Evolutionary conservation across 30 jellyfish, hydroid and myxozoan species (phyloP).

Genomic region (Aurelia aurita complex sp. Pacific): DNA sequence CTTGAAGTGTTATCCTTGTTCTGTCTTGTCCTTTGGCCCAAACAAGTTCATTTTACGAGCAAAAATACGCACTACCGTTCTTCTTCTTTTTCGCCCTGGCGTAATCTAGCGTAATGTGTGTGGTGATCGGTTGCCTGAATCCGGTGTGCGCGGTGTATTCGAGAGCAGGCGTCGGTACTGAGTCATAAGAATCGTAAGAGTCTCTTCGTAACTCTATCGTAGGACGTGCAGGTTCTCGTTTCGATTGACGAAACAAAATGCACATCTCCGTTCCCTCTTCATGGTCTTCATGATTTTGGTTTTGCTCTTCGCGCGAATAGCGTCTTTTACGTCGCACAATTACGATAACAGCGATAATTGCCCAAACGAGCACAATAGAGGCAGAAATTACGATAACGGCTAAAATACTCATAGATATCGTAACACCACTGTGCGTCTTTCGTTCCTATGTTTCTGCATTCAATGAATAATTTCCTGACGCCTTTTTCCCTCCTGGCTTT

Average conservation of each 20-base stretch:
- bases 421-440: conserved; percentile 79
- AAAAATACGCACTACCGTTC: conserved; percentile 67
- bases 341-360: conserved; percentile 91
- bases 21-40: neutral
- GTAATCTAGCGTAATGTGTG: conserved; percentile 94
- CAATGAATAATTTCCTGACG: conserved; percentile 37
- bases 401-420: conserved; percentile 88
- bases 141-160: conserved; percentile 79
- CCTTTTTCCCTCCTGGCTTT: conserved; percentile 51
- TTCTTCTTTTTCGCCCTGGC: conserved; percentile 79
- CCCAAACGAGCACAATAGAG: conserved; percentile 88
- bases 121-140: conserved; percentile 90
- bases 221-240: conserved; percentile 74
- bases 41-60: conserved; percentile 31
- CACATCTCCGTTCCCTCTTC: conserved; percentile 98
- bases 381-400: conserved; percentile 96
- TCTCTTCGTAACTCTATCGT: conserved; percentile 90
- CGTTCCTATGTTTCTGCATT: conserved; percentile 2
- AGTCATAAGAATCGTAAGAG: conserved; percentile 81
- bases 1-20: too few species aligned
- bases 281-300: conserved; percentile 46
- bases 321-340: conserved; percentile 82
- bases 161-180: conserved; percentile 90
- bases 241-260: conserved; percentile 78
- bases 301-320: conserved; percentile 42